phyloP scores from a whole-genome alignment of 2,113 vertebrate species.

The Xiphophorus maculatus region DNA sequence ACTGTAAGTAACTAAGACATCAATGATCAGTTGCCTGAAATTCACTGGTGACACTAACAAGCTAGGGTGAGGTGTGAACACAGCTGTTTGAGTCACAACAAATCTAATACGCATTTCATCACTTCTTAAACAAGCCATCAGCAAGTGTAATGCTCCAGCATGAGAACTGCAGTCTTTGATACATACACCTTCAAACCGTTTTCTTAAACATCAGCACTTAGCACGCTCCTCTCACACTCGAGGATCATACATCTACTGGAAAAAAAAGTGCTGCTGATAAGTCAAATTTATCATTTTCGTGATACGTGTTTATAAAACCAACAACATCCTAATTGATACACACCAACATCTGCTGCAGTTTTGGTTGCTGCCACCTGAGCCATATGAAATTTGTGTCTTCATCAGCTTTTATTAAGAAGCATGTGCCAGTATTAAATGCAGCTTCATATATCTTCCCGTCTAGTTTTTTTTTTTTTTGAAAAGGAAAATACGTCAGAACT shows the following conservation, averaged over 20 bases:
- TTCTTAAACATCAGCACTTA: slow-evolving; percentile 78
- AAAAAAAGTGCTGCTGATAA: slow-evolving; percentile 55
- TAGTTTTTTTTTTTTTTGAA: slow-evolving; percentile 11
- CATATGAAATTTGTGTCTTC: slow-evolving; percentile 51
- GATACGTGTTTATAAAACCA: slow-evolving; percentile 52
- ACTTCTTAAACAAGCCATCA: slow-evolving; percentile 73
- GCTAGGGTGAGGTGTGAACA: slow-evolving; percentile 62
- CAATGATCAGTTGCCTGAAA: slow-evolving; percentile 56
- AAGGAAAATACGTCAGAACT: slow-evolving; percentile 39
- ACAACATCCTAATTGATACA: slow-evolving; percentile 59
- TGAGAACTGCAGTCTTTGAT: slow-evolving; percentile 59
- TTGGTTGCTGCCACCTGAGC: slow-evolving; percentile 34
- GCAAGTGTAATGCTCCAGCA: slow-evolving; percentile 69
- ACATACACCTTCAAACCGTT: slow-evolving; percentile 68
- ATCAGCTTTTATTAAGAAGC: slow-evolving; percentile 61
- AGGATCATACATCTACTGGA: slow-evolving; percentile 32
- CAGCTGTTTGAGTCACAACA: slow-evolving; percentile 72
- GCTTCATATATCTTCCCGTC: slow-evolving; percentile 37
- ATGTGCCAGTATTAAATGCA: slow-evolving; percentile 41
- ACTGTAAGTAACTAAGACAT: slow-evolving; percentile 37
- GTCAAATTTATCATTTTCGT: slow-evolving; percentile 56
- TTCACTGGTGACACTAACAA: slow-evolving; percentile 53
- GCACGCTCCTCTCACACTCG: slow-evolving; percentile 49
- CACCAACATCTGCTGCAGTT: slow-evolving; percentile 44
- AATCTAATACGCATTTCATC: slow-evolving; percentile 70